Conservation (phyloP, 1,140 invertebrate genomes). For the Phthorimaea operculella region DNA sequence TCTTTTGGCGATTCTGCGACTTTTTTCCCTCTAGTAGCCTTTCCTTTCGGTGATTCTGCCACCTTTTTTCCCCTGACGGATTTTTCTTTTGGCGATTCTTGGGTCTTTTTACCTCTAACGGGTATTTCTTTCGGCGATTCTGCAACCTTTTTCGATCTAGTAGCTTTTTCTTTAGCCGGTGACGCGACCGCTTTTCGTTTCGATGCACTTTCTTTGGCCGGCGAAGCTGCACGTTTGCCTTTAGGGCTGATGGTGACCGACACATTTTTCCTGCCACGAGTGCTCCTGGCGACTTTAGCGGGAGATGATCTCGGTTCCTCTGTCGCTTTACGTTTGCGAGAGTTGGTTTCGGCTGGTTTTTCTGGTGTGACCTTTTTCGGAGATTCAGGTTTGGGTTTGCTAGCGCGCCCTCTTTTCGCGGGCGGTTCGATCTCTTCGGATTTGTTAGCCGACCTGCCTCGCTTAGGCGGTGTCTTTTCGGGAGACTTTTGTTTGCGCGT, state of each 20-base stretch:
- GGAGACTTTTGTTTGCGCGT: constrained; percentile 11
- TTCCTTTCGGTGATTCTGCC: not conserved
- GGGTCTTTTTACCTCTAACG: not conserved
- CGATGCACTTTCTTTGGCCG: not conserved
- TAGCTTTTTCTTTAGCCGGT: not conserved
- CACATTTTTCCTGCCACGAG: not conserved
- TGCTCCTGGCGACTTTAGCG: not conserved
- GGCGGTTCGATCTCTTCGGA: not conserved
- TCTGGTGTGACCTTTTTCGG: constrained; percentile 9
- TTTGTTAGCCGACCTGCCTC: not conserved
- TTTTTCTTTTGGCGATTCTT: not conserved
- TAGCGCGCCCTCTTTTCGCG: not conserved
- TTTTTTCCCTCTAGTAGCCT: not conserved
- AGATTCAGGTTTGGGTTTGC: not conserved
- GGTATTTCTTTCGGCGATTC: not conserved
- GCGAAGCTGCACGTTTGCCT: not conserved
- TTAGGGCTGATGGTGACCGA: not conserved
- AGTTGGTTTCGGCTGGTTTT: not conserved
- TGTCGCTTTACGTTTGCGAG: not conserved
- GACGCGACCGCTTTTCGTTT: not conserved
- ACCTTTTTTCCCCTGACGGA: not conserved
- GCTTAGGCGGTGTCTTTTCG: not conserved
- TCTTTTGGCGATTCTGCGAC: not conserved
- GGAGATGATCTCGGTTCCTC: not conserved
- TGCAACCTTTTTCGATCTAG: not conserved